Conservation (phyloP, 30 jellyfish, hydroid and myxozoan genomes). For the Pelagia noctiluca region DNA sequence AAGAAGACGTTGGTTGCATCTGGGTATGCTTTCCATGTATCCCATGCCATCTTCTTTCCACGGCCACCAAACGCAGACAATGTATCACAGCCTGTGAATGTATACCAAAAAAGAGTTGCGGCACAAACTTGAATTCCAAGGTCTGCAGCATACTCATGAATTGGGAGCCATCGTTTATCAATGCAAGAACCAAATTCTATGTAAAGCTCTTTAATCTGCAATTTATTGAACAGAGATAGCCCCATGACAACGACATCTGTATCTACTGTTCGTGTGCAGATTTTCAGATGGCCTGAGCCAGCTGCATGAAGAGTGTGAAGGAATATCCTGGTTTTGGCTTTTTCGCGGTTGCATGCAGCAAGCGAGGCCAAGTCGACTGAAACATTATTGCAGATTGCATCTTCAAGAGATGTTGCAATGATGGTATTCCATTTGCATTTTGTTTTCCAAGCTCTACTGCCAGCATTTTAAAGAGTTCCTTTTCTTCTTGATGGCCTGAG, state of each 20-base stretch:
- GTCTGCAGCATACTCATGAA: constrained; percentile 31
- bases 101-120: constrained; percentile 27
- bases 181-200: constrained; percentile 47
- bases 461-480: constrained; percentile 51
- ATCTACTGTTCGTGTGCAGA: constrained; percentile 46
- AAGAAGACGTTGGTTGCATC: constrained; percentile 48
- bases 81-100: constrained; percentile 52
- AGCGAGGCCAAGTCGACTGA: constrained; percentile 17
- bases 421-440: constrained; percentile 13
- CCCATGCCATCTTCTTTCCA: constrained; percentile 62
- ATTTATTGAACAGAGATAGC: constrained; percentile 12
- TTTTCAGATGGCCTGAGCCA: constrained; percentile 26
- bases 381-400: constrained; percentile 31
- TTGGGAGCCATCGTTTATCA: constrained; percentile 30
- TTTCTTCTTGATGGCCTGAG: constrained; percentile 35
- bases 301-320: constrained; percentile 36
- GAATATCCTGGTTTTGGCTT: constrained; percentile 31
- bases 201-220: constrained; percentile 35
- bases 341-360: constrained; percentile 51
- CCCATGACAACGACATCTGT: constrained; percentile 54
- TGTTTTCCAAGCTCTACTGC: constrained; percentile 54
- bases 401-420: constrained; percentile 21
- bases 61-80: constrained; percentile 60
- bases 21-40: constrained; percentile 51
- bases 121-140: constrained; percentile 58